Evolutionary conservation across 2,888 invertebrate species (phyloP).

Genomic region (Drosophila mulleri): DNA sequence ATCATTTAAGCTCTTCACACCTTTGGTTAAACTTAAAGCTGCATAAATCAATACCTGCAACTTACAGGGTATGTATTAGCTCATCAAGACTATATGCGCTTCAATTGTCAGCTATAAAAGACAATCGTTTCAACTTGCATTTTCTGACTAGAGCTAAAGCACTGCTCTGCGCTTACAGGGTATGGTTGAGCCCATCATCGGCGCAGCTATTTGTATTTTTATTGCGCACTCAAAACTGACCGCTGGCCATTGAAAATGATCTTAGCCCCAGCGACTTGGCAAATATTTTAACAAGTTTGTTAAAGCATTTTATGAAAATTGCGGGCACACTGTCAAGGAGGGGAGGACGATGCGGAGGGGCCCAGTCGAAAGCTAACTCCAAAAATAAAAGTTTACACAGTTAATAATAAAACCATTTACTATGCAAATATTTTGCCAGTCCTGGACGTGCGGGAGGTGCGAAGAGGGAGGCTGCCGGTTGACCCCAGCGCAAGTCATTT

Average conservation of each 20-base stretch:
- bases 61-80: conserved; percentile 8
- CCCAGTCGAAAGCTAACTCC: conserved; percentile 1
- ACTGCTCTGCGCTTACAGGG: conserved; percentile 1
- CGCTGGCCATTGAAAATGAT: conserved; percentile 33
- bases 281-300: conserved; percentile 78
- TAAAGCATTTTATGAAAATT: conserved; percentile 72
- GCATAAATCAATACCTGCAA: not conserved
- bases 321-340: conserved; percentile 33
- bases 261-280: conserved; percentile 52
- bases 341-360: too few relatives aligned
- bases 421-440: conserved; percentile 74
- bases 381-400: conserved; percentile 71
- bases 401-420: conserved; percentile 80
- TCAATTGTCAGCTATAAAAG: not conserved
- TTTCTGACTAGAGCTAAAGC: not conserved
- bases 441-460: not conserved
- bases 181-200: conserved; percentile 7
- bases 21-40: not conserved
- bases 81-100: not conserved
- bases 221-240: conserved; percentile 45
- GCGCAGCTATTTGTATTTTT: not conserved
- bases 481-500: conserved; percentile 64
- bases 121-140: not conserved
- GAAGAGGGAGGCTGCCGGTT: conserved; percentile 4
- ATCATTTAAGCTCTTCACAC: not conserved